Base-by-base conservation (phyloP, 2,888 invertebrate genomes). In the Tortrix viridana region DNA sequence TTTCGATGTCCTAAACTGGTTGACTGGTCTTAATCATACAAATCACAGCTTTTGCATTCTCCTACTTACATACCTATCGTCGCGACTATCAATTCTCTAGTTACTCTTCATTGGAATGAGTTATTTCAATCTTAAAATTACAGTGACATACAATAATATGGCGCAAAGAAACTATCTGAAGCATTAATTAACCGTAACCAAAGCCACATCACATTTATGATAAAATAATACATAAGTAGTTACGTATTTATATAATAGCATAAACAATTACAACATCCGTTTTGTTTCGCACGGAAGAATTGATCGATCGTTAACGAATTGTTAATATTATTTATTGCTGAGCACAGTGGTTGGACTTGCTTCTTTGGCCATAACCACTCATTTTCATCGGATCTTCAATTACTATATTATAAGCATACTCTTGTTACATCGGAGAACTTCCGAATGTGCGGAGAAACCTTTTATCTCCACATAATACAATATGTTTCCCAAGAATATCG, bases 1-100 rank as follows among this genome's bases (percentile, higher is more conserved):
- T 88, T 89, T 92, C 92, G 92, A 92, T 92, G 92, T 92, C 88
- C 85, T 91, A 86, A 90, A 88, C 88, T 90, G 86, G 88, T 89
- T 90, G 90, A 91, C 90, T 90, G 92, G 88, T 91, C 91, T 91
- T 92, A 92, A 88, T 88, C 89, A 80, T 90, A 92, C 89, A 82
- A 88, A 92, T 92, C 92, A 91, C 91, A 91, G 90, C 83, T 89
- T 88, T 89, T 88, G 87, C 89, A 89, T 90, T 90, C 89, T 81
- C 73, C 87, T 90, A 89, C 84, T 86, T 86, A 63, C 47, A 52
- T 53, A 90, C 77, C 84, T 90, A 90, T 82, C 89, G 81, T 84
- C 88, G 80, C 86, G 80, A 84, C 90, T 88, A 89, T 80, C 82
- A 84, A 82, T 83, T 85, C 74, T 78, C 75, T 88, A 86, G 77